Base-by-base conservation (phyloP, 2,113 vertebrate genomes). In the Sus scrofa region DNA sequence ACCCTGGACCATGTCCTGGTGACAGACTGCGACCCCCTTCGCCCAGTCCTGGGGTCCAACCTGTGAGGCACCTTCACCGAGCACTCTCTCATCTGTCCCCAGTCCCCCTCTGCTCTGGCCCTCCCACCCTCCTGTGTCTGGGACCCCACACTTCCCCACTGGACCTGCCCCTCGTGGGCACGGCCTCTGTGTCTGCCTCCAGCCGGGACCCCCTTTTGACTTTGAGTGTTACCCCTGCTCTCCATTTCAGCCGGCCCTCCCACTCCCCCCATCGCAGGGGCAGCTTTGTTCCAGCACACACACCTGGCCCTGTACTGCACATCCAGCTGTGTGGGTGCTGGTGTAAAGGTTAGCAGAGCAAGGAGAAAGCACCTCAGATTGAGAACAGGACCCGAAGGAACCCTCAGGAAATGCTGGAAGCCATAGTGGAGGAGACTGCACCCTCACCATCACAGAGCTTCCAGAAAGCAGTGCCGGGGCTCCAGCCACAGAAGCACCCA, bases 231-330 rank as follows among this genome's bases (percentile, higher is more conserved):
- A 86, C n/a, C 52, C n/a, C 19, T n/a, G 70, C 14, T 8, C 7
- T 20, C 14, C 50, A 34, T 30, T 62, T 62, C 11, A 39, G 26
- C 67, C 71, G 6, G 1, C 65, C 0, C 11, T 24, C n/a, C 50
- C 3, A 0, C 3, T 4, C 7, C 39, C 24, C 22, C 39, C 56
- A 7, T 58, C 37, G 8, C 44, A n/a, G 19, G 18, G n/a, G 12
- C 32, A 18, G 44, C 44, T 50, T 20, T 68, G 32, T 18, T 11
- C 34, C 22, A 22, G 27, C 7, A 13, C 3, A 50, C 7, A 13
- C 0, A 0, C 15, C 37, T 60, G 52, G 12, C 30, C 27, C 37
- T 44, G 18, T 22, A 50, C 37, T 15, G 26, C 16, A 63, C 15
- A 3, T 56, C 13, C 32, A 54, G 26, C 50, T 67, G 7, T 32